Evolutionary conservation across 2,797 vertebrate species (phyloP), one percentile per base, ranked within the genome.

Genomic region (Botia kubotai): DNA sequence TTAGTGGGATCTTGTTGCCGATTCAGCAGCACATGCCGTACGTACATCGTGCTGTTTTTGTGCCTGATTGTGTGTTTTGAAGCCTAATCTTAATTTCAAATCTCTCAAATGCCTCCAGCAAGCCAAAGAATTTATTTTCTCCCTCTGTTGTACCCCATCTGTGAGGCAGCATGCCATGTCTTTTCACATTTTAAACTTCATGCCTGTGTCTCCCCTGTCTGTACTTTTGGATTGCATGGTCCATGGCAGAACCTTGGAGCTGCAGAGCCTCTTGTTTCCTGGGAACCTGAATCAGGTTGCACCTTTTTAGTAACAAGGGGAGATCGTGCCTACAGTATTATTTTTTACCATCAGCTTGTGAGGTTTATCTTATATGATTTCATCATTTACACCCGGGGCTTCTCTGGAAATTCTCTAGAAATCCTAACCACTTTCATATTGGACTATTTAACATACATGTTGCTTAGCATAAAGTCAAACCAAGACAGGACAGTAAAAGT

Each of bases 71-170:
- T 83, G 63, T 80, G 67, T 85, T 68, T 39, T 80, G 26, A 77
- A 75, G 60, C 75, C 58, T 86, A 84, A 83, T 86, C 78, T 88
- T 84, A 86, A 86, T 84, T 80, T 73, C 79, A 82, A 84, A 84
- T 85, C 84, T 83, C 75, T 68, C 66, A 71, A 74, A 81, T 87
- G 82, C 76, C 84, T 84, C 36, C 70, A 87, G 79, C 52, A 17
- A 82, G 84, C 81, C 82, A 75, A 48, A 75, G 39, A 75, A 76
- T 82, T 75, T 82, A 67, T 72, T 57, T 70, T 72, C 72, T 79
- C 36, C 65, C 50, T 79, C 57, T 74, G 55, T 66, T 73, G 78
- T 84, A 71, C 84, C 74, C 78, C 77, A 75, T 83, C 76, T 85
- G 85, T 83, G 79, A 85, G 86, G 86, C 86, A 80, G 52, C 33